A percentile compares a stretch with the other conserved stretches of the same genome.
These are phyloP conservation scores for Cryptotis parvus DNA, from an alignment of 2,113 vertebrate species.

Conservation along the genomic window DNA sequence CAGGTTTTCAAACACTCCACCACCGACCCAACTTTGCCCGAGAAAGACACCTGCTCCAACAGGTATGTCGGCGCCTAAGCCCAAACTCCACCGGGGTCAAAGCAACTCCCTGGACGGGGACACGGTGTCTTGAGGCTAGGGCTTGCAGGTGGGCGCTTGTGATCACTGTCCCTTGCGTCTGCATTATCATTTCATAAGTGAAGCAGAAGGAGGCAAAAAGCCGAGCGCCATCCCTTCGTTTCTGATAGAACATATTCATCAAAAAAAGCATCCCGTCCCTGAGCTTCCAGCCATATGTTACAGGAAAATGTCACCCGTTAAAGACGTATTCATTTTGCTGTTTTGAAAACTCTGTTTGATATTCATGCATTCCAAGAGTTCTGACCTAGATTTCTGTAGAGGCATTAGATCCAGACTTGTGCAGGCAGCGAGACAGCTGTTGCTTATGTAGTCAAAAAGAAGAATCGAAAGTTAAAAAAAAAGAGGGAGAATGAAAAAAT, in stretches of 20 bases:
- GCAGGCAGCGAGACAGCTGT: constrained; percentile 92
- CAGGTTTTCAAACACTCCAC: constrained; percentile 73
- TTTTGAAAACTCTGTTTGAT: constrained; percentile 96
- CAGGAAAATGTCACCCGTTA: constrained; percentile 99
- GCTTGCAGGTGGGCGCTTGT: constrained; percentile 85
- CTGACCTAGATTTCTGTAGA: constrained; percentile 92
- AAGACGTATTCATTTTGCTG: constrained; percentile 98
- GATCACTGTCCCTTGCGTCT: constrained; percentile 86
- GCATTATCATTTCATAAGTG: constrained; percentile 97
- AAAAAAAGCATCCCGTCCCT: constrained; percentile 95
- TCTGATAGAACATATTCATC: constrained; percentile 96
- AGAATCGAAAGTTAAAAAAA: constrained; percentile 87
- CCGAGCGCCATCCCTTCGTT: constrained; percentile 92
- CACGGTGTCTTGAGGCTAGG: constrained; percentile 79
- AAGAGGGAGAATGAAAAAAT: constrained; percentile 88
- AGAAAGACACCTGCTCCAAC: constrained; percentile 75
- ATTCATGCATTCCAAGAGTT: constrained; percentile 95
- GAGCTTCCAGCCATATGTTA: constrained; percentile 96
- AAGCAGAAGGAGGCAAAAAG: constrained; percentile 96
- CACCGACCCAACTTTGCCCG: constrained; percentile 3
- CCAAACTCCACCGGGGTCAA: constrained; percentile 79
- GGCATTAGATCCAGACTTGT: constrained; percentile 91
- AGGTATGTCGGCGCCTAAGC: constrained; percentile 74
- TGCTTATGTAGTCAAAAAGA: constrained; percentile 93
- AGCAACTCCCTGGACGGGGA: constrained; percentile 77